Base-by-base conservation (phyloP, 2,888 invertebrate species). In the Amiota minor region DNA sequence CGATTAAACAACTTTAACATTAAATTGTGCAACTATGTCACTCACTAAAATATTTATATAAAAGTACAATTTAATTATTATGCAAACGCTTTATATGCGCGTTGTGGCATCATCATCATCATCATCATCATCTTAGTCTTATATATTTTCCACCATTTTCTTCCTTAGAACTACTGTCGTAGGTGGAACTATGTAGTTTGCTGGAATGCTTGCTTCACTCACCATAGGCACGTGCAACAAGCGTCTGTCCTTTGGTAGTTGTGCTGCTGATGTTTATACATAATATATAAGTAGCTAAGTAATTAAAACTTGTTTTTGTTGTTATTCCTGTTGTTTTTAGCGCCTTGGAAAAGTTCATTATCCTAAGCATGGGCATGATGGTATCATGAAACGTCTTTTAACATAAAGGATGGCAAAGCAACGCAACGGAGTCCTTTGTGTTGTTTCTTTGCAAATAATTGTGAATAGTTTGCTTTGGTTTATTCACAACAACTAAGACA, bases 221-320 rank as follows among this genome's bases (percentile, higher is more conserved):
- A 9, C 6, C 62, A 14, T 14, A 62, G 45, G 62, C 62, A 65
- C 47, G 65, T 20, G 65, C 65, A 62, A 62, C n/a, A 14, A 46
- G 59, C 23, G 9, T 35, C 35, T 35, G 35, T 35, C 35, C 35
- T 6, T 35, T 35, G 35, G 6, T 35, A 6, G 35, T 6, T 35
- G 35, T 18, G 49, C 9, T 47, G 47, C 11, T 59, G 9, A 59
- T 65, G 65, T 16, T 65, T 65, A 65, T 65, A 49, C 46, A 65
- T 65, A 65, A 65, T 45, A 65, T 47, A 65, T 65, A 65, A 65
- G 49, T 18, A 20, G n/a, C 65, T 65, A 65, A 65, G 65, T 65
- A 65, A 65, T 65, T 65, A 65, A 65, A 65, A 65, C 47, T 65
- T 65, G 65, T 65, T 65, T n/a, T 16, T 47, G 46, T 10, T 45